Evolutionary conservation across 2,888 invertebrate species (phyloP), one percentile per base, ranked within the genome.

Genomic region (Odontomyia ornata): DNA sequence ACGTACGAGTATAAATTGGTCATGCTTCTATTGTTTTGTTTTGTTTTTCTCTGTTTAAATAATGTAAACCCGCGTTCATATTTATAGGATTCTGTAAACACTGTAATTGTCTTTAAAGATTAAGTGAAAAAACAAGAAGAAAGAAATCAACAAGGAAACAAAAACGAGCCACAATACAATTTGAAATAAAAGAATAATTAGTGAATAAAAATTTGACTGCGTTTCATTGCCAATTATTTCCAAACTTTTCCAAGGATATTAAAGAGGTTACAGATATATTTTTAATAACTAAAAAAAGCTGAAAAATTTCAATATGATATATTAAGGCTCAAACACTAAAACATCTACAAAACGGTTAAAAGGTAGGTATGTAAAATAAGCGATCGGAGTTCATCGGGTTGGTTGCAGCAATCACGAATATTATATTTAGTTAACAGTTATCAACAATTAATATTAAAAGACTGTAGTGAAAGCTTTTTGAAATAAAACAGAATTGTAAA

Each of bases 171-270:
- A 64, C 27, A 47, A 47, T 69, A 64, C 27, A 47, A 47, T 69
- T 47, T 47, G 30, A 69, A 69, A 69, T 69, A 69, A 69, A 69
- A 46, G 46, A 69, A 21, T 69, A 9, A 69, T 69, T 69, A 69
- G 69, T 46, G 47, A 69, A 69, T 15, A 36, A 65, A 36, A 36
- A n/a, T n/a, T 36, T 5, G 36, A 36, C 3, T 36, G 36, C 9
- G 36, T 36, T 36, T 36, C 9, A 36, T 36, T 36, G 9, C 9
- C 9, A 13, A 1, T 9, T 62, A 28, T 27, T 27, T 62, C 13
- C 28, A 57, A 18, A 52, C 13, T 46, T 46, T 11, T 46, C 46
- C n/a, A n/a, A n/a, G n/a, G n/a, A n/a, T n/a, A n/a, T n/a, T n/a
- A n/a, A n/a, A n/a, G n/a, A n/a, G n/a, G n/a, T n/a, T n/a, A n/a